Evolutionary conservation across 2,888 invertebrate genomes (phyloP).

Genomic region (Phragmatobia fuliginosa): DNA sequence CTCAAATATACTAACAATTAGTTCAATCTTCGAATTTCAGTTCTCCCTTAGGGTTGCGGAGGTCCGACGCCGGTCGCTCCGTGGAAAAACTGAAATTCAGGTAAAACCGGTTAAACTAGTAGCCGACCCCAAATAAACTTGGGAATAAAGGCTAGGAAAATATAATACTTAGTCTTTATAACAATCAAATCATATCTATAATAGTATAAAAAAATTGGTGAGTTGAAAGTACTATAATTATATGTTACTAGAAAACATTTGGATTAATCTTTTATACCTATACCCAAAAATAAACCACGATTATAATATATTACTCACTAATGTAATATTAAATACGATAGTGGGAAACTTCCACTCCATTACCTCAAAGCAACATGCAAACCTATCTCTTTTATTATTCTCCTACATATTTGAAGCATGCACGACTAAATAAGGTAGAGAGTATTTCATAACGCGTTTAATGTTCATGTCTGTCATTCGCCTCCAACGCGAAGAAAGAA

Average conservation of each 20-base stretch:
- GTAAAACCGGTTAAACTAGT: too few species aligned
- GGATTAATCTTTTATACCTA: neutral
- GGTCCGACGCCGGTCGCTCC: too few species aligned
- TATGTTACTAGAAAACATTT: neutral
- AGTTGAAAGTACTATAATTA: too few species aligned
- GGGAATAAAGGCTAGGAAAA: too few species aligned
- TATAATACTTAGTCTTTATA: too few species aligned
- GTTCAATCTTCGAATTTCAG: too few species aligned
- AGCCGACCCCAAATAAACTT: too few species aligned
- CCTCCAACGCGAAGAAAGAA: slow-evolving; percentile 1
- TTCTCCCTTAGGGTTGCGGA: too few species aligned
- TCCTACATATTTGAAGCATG: slow-evolving; percentile 1
- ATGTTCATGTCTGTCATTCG: slow-evolving; percentile 5
- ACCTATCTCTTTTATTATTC: neutral
- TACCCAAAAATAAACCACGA: neutral
- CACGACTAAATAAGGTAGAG: slow-evolving; percentile 9
- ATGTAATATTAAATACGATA: slow-evolving; percentile 3
- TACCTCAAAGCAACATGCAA: neutral
- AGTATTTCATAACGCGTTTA: slow-evolving; percentile 10
- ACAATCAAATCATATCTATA: too few species aligned
- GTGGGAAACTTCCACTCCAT: neutral
- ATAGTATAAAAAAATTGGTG: too few species aligned
- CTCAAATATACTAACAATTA: too few species aligned
- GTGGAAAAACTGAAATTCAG: too few species aligned
- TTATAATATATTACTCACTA: neutral